phyloP scores from a whole-genome alignment of 2,113 vertebrate genomes.

The Lagenorhynchus albirostris region DNA sequence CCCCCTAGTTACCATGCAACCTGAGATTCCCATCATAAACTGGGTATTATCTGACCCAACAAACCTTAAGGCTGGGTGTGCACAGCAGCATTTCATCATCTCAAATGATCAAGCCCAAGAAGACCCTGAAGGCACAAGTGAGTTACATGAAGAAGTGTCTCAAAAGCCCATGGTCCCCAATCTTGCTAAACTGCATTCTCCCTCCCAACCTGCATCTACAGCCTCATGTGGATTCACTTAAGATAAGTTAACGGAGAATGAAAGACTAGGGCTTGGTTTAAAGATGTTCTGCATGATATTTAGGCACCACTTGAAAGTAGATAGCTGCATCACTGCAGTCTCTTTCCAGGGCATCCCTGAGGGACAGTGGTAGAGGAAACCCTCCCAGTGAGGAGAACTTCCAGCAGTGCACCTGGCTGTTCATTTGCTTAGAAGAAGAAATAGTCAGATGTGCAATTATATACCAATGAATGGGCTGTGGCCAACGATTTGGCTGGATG shows the following conservation, averaged over 20 bases:
- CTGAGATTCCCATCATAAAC: not conserved
- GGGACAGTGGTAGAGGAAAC: not conserved
- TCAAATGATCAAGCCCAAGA: not conserved
- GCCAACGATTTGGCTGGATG: not conserved
- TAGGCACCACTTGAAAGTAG: not conserved
- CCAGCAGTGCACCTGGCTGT: not conserved
- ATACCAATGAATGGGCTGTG: not conserved
- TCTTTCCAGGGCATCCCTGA: not conserved
- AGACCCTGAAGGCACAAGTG: not conserved
- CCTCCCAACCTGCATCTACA: not conserved
- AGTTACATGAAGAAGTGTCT: not conserved
- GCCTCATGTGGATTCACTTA: not conserved
- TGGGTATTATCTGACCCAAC: not conserved
- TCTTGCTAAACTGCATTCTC: not conserved
- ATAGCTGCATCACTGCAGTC: not conserved
- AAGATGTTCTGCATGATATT: not conserved
- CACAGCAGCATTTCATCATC: not conserved
- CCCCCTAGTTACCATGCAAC: not conserved
- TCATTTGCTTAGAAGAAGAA: not conserved
- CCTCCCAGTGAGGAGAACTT: not conserved
- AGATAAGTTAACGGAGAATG: not conserved
- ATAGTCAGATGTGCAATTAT: not conserved
- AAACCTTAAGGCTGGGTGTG: not conserved
- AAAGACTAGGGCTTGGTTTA: not conserved
- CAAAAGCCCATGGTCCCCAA: not conserved